phyloP scores from a whole-genome alignment of 2,888 invertebrate genomes.

The Marronus borbonicus region DNA sequence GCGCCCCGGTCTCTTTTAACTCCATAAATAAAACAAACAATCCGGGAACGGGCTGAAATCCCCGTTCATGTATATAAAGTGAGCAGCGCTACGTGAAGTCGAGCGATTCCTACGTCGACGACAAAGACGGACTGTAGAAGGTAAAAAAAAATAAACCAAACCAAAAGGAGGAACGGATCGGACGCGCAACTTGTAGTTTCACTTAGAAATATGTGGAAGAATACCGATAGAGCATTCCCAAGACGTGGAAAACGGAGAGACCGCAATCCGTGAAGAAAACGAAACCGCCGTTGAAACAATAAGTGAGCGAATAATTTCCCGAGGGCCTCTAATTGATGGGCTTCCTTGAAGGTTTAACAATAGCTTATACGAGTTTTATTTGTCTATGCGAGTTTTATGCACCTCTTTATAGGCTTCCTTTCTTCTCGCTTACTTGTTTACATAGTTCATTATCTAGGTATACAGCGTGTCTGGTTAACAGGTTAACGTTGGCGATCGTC shows the following conservation, averaged over 20 bases:
- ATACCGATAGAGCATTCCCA: not conserved
- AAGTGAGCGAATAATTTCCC: slow-evolving; percentile 43
- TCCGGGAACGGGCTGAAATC: slow-evolving; percentile 35
- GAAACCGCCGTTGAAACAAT: slow-evolving; percentile 42
- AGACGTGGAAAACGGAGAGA: slow-evolving; percentile 4
- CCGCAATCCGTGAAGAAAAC: slow-evolving; percentile 36
- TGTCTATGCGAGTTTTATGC: not conserved
- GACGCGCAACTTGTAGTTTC: not conserved
- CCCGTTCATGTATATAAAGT: slow-evolving; percentile 48
- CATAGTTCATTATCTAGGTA: not conserved
- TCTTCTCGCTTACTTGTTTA: not conserved
- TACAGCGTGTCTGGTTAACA: no score
- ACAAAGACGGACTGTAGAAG: not conserved
- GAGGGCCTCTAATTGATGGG: slow-evolving; percentile 41
- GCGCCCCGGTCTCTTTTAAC: not conserved
- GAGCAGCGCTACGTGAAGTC: not conserved
- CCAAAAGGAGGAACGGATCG: not conserved
- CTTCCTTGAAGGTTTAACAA: slow-evolving; percentile 16
- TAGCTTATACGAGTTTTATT: not conserved
- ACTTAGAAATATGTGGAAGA: not conserved
- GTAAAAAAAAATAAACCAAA: not conserved
- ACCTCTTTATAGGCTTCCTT: not conserved
- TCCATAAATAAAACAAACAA: slow-evolving; percentile 43
- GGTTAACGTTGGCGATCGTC: no score
- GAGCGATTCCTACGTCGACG: not conserved